A percentile compares a stretch with the other conserved stretches of the same genome.
phyloP scores from a whole-genome alignment of 2,113 vertebrate genomes.

The Myiozetetes cayanensis region DNA sequence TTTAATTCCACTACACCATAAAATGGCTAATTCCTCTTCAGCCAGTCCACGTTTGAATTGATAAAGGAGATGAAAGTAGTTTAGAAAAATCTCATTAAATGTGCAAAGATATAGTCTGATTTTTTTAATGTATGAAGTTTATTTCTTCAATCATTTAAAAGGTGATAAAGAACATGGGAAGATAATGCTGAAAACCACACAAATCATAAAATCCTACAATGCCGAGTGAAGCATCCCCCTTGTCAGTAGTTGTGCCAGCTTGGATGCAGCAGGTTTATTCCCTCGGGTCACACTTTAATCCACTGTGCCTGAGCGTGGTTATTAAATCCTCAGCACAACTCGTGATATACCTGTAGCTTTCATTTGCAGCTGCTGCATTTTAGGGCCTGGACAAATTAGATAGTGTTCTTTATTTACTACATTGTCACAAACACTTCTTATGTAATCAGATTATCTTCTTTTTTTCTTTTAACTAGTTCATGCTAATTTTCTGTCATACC shows the following conservation, averaged over 20 bases:
- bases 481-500: not conserved
- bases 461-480: not conserved
- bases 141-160: constrained; percentile 16
- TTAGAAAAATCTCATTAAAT: constrained; percentile 41
- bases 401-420: not conserved
- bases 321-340: not conserved
- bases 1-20: constrained; percentile 8
- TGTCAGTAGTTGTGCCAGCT: not conserved
- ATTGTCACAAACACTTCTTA: not conserved
- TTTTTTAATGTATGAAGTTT: not conserved
- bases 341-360: not conserved
- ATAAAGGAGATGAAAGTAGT: not conserved
- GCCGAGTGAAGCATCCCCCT: not conserved
- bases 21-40: constrained; percentile 47
- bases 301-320: not conserved
- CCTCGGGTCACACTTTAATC: not conserved
- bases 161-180: not conserved
- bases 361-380: not conserved
- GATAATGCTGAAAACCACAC: not conserved
- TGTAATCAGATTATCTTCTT: not conserved
- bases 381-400: not conserved
- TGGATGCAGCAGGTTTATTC: not conserved
- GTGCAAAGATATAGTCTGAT: not conserved
- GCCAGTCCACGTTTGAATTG: not conserved
- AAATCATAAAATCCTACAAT: not conserved